Conservation (phyloP, 2,797 vertebrate genomes). For the Vireo griseus region DNA sequence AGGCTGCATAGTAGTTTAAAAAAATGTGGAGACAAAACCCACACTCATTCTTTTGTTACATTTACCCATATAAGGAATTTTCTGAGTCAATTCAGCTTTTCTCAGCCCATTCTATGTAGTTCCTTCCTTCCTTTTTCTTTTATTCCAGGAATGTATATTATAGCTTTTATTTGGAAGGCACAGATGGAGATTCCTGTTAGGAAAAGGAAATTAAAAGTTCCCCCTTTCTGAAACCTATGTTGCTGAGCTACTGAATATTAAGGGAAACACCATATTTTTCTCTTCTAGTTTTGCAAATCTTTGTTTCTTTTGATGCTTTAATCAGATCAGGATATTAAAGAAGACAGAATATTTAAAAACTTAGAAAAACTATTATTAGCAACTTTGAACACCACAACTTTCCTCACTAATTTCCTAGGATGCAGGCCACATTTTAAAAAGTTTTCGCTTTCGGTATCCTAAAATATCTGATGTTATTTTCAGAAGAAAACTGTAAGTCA, state of each 20-base stretch:
- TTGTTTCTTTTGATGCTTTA: not conserved
- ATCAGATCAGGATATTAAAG: not conserved
- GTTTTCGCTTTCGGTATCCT: not conserved
- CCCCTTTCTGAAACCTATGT: not conserved
- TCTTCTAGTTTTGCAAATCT: not conserved
- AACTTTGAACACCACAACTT: not conserved
- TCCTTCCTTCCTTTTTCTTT: not conserved
- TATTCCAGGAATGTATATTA: not conserved
- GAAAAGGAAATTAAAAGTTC: not conserved
- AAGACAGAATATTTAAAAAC: not conserved
- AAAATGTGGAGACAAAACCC: rapidly evolving
- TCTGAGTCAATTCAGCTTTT: not conserved
- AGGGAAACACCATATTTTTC: not conserved
- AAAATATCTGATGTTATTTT: rapidly evolving
- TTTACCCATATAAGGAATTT: not conserved
- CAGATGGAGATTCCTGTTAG: not conserved
- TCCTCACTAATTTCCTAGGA: not conserved
- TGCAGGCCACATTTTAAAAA: not conserved
- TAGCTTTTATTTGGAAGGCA: not conserved
- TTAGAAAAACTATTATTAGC: not conserved
- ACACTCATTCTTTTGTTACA: not conserved
- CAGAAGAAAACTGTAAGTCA: not conserved
- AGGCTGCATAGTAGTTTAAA: not conserved
- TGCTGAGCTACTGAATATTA: not conserved
- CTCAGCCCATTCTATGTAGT: not conserved